Evolutionary conservation across 2,113 vertebrate species (phyloP).

Genomic region (Dendropsophus ebraccatus): DNA sequence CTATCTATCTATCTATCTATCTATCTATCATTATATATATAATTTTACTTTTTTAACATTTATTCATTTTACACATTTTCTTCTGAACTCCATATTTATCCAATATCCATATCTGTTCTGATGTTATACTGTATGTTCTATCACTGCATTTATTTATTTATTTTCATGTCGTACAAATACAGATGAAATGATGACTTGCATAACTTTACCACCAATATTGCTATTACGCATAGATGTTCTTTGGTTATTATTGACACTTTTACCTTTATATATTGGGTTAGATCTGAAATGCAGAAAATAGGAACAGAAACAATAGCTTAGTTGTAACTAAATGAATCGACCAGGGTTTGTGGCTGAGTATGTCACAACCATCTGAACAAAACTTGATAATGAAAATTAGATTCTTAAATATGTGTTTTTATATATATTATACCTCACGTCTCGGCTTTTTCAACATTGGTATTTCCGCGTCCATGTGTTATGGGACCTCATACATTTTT

Average conservation of each 20-base stretch:
- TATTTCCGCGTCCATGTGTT: background rate
- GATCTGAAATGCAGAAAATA: background rate
- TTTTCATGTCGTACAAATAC: background rate
- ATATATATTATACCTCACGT: background rate
- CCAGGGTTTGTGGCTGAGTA: background rate
- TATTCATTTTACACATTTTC: too few species aligned
- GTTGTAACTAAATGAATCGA: background rate
- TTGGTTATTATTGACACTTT: background rate
- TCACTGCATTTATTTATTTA: background rate
- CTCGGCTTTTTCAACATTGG: background rate
- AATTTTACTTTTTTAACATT: too few species aligned
- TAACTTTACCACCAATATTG: background rate
- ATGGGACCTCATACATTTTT: constrained; percentile 67
- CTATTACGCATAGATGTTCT: background rate
- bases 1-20: too few species aligned
- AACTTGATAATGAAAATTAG: background rate
- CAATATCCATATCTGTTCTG: background rate
- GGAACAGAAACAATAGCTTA: background rate
- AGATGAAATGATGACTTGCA: background rate
- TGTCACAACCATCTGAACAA: background rate
- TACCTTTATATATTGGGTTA: background rate
- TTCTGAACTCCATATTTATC: too few species aligned
- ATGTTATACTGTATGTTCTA: background rate
- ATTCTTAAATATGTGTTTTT: background rate
- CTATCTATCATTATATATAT: too few species aligned